Percentiles rank a stretch among this genome's conserved stretches.
Conservation (phyloP, 2,888 invertebrate species). For the Drosophila mimica region DNA sequence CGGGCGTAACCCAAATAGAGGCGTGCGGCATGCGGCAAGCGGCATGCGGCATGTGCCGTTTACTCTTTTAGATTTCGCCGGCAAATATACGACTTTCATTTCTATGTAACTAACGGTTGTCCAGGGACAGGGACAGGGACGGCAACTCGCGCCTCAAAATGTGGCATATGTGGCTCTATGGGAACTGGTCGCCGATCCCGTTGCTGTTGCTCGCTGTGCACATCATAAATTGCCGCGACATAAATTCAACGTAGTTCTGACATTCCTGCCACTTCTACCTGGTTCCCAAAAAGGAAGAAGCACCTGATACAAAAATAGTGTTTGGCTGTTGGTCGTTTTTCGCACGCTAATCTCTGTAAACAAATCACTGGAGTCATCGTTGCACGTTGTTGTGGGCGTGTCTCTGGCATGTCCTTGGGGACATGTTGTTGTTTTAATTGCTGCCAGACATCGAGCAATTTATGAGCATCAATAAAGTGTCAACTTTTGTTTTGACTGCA, state of each 20-base stretch:
- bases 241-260: slow-evolving; percentile 76
- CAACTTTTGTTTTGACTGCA: slow-evolving; percentile 72
- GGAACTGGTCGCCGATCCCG: slow-evolving; percentile 22
- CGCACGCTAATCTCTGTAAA: slow-evolving; percentile 77
- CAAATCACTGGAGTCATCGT: slow-evolving; percentile 66
- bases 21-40: slow-evolving; percentile 50
- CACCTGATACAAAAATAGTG: slow-evolving; percentile 60
- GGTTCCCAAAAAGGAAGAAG: slow-evolving; percentile 10
- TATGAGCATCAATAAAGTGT: slow-evolving; percentile 82
- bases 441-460: slow-evolving; percentile 77
- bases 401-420: slow-evolving; percentile 71
- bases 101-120: slow-evolving; percentile 71
- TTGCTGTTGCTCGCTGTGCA: slow-evolving; percentile 4
- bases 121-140: neutral
- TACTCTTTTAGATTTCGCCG: slow-evolving; percentile 34
- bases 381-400: slow-evolving; percentile 2
- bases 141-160: slow-evolving; percentile 27
- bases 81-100: slow-evolving; percentile 63
- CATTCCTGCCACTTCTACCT: slow-evolving; percentile 40
- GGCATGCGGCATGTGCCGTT: slow-evolving; percentile 46
- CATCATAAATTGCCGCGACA: slow-evolving; percentile 72
- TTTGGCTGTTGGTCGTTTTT: slow-evolving; percentile 53
- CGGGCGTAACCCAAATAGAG: slow-evolving; percentile 75
- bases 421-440: slow-evolving; percentile 77
- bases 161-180: slow-evolving; percentile 34